phyloP scores from a whole-genome alignment of 1,140 invertebrate species.

The Pseudoatta argentina region DNA sequence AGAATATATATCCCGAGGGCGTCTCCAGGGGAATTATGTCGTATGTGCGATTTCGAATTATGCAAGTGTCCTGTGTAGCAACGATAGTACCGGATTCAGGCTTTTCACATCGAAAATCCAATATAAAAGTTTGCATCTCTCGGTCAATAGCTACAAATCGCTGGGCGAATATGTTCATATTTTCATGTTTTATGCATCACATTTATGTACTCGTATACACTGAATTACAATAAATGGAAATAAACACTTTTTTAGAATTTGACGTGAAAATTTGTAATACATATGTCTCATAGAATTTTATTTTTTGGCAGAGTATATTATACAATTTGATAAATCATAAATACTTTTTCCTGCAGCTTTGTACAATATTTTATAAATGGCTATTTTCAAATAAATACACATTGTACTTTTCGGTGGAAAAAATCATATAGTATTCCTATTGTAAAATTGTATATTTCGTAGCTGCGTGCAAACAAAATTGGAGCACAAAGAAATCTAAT shows the following conservation, averaged over 20 bases:
- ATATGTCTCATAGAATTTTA: not conserved
- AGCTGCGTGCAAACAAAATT: too few species aligned
- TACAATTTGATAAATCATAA: not conserved
- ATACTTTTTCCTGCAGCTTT: not conserved
- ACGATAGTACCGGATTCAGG: not conserved
- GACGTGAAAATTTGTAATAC: not conserved
- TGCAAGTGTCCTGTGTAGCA: conserved; percentile 27
- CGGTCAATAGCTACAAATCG: conserved; percentile 23
- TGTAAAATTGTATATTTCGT: too few species aligned
- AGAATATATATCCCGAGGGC: conserved; percentile 20
- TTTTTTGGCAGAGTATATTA: not conserved
- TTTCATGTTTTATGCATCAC: not conserved
- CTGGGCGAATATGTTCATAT: conserved; percentile 12
- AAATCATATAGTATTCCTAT: too few species aligned
- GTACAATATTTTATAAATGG: not conserved
- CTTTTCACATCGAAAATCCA: conserved; percentile 31
- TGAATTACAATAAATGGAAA: not conserved
- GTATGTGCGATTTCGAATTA: conserved; percentile 42
- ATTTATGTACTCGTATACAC: not conserved
- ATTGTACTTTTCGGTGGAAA: too few species aligned
- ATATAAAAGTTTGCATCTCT: conserved; percentile 28
- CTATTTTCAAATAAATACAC: not conserved
- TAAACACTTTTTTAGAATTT: not conserved
- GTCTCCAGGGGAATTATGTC: conserved; percentile 57
- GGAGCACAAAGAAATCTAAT: not conserved